These are phyloP conservation scores for Oenanthe oenanthe DNA, from an alignment of 2,113 vertebrate genomes.

Conservation along the genomic window DNA sequence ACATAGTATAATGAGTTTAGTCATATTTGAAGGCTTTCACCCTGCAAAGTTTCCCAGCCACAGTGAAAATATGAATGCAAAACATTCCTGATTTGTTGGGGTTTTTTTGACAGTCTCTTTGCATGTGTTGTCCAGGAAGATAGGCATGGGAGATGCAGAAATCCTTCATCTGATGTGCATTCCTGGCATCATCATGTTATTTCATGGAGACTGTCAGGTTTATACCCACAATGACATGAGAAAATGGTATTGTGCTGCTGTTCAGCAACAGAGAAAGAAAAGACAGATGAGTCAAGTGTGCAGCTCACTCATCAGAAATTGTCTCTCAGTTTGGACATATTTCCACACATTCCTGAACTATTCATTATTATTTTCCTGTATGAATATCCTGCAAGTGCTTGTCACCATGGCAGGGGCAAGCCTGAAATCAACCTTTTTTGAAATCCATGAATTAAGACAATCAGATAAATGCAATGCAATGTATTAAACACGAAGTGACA, in stretches of 20 bases:
- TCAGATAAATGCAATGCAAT: background rate
- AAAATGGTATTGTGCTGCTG: background rate
- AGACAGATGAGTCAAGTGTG: background rate
- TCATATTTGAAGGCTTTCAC: background rate
- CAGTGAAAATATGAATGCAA: background rate
- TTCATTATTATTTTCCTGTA: background rate
- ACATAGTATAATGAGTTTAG: background rate
- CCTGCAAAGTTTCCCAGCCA: background rate
- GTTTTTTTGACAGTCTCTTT: background rate
- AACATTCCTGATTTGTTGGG: background rate
- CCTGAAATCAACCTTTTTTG: background rate
- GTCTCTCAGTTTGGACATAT: background rate
- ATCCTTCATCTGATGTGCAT: background rate
- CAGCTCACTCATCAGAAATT: background rate
- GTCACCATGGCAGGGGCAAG: background rate
- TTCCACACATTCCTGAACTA: background rate
- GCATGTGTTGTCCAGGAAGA: background rate
- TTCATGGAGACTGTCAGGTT: background rate
- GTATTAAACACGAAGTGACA: background rate
- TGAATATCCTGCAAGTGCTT: background rate
- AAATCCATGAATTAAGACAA: constrained; percentile 30
- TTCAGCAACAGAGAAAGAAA: background rate
- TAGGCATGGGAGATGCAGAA: background rate
- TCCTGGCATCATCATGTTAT: background rate
- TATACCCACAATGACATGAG: background rate